Conservation (phyloP, 37 sponge, comb jelly and placozoan genomes). For the Bolinopsis microptera region DNA sequence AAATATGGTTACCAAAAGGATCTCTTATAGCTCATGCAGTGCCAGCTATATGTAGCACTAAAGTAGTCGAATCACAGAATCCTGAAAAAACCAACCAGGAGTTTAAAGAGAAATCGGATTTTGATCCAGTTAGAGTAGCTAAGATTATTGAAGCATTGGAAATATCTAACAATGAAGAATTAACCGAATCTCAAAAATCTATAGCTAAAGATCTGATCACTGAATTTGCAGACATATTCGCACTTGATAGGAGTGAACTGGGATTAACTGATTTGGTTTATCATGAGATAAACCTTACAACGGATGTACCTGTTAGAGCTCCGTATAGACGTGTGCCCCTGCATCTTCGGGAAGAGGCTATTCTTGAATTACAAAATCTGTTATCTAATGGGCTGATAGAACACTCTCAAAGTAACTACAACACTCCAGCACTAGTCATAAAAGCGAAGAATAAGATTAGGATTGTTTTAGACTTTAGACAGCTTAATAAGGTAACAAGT, state of each 20-base stretch:
- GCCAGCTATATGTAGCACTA: neutral
- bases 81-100: too few relatives aligned
- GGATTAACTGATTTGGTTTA: slow-evolving; percentile 65
- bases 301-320: slow-evolving; percentile 16
- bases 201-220: neutral
- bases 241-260: slow-evolving; percentile 32
- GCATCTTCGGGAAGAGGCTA: slow-evolving; percentile 68
- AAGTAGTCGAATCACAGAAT: neutral
- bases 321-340: slow-evolving; percentile 71
- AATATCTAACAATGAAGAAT: neutral
- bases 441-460: slow-evolving; percentile 69
- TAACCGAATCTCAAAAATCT: neutral
- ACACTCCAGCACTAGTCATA: slow-evolving; percentile 75
- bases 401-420: slow-evolving; percentile 75
- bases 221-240: neutral
- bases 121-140: neutral
- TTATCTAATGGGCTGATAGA: slow-evolving; percentile 72
- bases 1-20: neutral
- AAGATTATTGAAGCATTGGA: neutral
- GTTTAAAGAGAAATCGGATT: neutral
- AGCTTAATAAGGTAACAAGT: slow-evolving; percentile 71
- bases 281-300: slow-evolving; percentile 68
- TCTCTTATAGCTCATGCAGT: neutral
- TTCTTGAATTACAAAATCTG: slow-evolving; percentile 68
- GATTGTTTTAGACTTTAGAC: slow-evolving; percentile 73